Evolutionary conservation across 2,888 invertebrate genomes (phyloP).

Genomic region (Pammene fasciana): DNA sequence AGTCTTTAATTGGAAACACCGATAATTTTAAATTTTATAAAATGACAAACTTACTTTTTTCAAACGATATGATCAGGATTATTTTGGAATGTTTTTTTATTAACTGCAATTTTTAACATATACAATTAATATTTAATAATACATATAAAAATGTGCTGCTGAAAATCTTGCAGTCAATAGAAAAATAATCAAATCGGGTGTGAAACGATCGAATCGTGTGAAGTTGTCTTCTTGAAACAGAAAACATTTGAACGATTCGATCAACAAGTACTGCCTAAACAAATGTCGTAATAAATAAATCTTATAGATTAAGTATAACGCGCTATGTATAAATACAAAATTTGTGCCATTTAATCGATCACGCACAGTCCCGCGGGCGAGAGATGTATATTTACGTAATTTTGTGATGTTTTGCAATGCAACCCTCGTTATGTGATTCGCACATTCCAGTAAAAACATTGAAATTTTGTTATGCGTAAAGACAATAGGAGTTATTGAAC

Average conservation of each 20-base stretch:
- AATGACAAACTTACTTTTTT: constrained; percentile 23
- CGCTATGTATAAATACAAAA: constrained; percentile 66
- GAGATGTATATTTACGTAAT: constrained; percentile 42
- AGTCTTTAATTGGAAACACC: constrained; percentile 29
- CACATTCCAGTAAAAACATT: constrained; percentile 64
- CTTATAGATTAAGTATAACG: constrained; percentile 43
- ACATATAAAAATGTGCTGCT: not conserved
- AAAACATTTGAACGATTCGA: not conserved
- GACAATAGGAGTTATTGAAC: constrained; percentile 46
- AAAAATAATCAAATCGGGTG: not conserved
- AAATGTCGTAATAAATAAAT: constrained; percentile 18
- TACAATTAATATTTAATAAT: not conserved
- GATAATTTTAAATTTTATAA: constrained; percentile 6
- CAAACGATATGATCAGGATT: not conserved
- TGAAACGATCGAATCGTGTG: too few species aligned
- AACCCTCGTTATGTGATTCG: constrained; percentile 59
- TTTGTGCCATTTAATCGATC: constrained; percentile 75
- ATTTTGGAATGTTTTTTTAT: not conserved
- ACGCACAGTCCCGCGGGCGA: constrained; percentile 57
- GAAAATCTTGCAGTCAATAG: not conserved
- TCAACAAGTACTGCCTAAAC: constrained; percentile 29
- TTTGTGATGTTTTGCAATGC: constrained; percentile 37
- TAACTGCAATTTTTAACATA: not conserved
- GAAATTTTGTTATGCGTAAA: constrained; percentile 35
- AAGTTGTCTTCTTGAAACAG: not conserved